phyloP scores from a whole-genome alignment of 2,888 invertebrate species.

The Plebejus anna region DNA sequence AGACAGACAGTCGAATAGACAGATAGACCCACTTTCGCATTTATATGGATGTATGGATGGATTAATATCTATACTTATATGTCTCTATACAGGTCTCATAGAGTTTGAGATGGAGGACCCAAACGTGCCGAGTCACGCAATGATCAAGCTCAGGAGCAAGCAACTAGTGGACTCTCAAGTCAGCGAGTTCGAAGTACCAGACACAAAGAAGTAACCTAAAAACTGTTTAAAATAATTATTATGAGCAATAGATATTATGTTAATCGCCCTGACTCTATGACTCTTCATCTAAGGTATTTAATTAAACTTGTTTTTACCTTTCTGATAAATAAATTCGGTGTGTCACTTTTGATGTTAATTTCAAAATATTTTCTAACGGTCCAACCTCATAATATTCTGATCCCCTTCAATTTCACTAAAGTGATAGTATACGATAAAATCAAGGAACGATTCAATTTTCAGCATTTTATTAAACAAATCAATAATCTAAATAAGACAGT shows the following conservation, averaged over 20 bases:
- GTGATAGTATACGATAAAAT: too few relatives aligned
- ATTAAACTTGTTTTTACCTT: not conserved
- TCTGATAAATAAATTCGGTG: not conserved
- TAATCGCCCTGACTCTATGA: not conserved
- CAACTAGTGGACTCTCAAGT: slow-evolving; percentile 76
- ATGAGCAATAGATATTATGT: not conserved
- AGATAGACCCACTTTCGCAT: too few relatives aligned
- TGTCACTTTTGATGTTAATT: not conserved
- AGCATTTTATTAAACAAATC: too few relatives aligned
- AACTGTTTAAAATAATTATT: not conserved
- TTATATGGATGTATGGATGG: too few relatives aligned
- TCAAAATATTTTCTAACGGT: not conserved
- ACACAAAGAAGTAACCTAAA: slow-evolving; percentile 48
- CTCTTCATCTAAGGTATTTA: not conserved
- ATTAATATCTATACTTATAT: not conserved
- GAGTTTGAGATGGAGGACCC: slow-evolving; percentile 77
- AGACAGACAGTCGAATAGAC: too few relatives aligned
- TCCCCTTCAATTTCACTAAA: too few relatives aligned
- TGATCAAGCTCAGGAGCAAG: slow-evolving; percentile 76
- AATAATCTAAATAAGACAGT: too few relatives aligned
- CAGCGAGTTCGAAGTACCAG: slow-evolving; percentile 71
- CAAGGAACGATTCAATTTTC: too few relatives aligned
- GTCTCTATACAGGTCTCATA: slow-evolving; percentile 56
- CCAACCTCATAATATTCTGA: not conserved
- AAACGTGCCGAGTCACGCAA: slow-evolving; percentile 70